phyloP scores from a whole-genome alignment of 2,888 invertebrate species.

The Dryobotodes eremita region DNA sequence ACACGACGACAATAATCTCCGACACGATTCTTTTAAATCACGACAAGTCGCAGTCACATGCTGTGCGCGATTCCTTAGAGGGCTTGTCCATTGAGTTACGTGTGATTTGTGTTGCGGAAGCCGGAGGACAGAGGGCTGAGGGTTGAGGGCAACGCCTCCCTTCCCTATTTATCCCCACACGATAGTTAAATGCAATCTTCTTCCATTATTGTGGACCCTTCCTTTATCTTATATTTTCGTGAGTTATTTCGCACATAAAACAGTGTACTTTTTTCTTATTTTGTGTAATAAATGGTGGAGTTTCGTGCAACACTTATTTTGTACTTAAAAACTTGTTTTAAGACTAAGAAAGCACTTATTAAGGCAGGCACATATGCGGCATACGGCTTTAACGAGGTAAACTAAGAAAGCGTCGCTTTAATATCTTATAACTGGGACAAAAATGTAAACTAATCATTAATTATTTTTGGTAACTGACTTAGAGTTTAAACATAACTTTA shows the following conservation, averaged over 20 bases:
- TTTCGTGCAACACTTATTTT: slow-evolving; percentile 19
- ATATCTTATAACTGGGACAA: not conserved
- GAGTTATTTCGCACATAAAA: slow-evolving; percentile 55
- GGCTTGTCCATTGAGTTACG: slow-evolving; percentile 56
- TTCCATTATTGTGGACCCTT: slow-evolving; percentile 57
- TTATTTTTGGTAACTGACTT: not conserved
- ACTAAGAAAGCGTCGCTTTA: not conserved
- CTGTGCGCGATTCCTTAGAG: slow-evolving; percentile 53
- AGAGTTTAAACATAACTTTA: not conserved
- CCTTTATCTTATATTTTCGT: slow-evolving; percentile 60
- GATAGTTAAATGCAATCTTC: slow-evolving; percentile 65
- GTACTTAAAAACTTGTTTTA: slow-evolving; percentile 26
- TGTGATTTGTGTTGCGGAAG: slow-evolving; percentile 67
- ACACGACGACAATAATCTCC: slow-evolving; percentile 28
- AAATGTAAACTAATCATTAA: too few relatives aligned
- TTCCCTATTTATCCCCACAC: slow-evolving; percentile 58
- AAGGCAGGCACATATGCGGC: slow-evolving; percentile 19
- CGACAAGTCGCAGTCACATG: slow-evolving; percentile 40
- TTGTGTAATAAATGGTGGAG: slow-evolving; percentile 20
- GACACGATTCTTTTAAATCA: slow-evolving; percentile 31
- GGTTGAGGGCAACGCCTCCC: slow-evolving; percentile 54
- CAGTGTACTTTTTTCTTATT: slow-evolving; percentile 30
- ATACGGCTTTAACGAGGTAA: not conserved
- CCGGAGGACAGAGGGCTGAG: slow-evolving; percentile 34
- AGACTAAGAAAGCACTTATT: slow-evolving; percentile 1